Base-by-base conservation (phyloP, 2,797 vertebrate genomes). In the Moxostoma hubbsi region DNA sequence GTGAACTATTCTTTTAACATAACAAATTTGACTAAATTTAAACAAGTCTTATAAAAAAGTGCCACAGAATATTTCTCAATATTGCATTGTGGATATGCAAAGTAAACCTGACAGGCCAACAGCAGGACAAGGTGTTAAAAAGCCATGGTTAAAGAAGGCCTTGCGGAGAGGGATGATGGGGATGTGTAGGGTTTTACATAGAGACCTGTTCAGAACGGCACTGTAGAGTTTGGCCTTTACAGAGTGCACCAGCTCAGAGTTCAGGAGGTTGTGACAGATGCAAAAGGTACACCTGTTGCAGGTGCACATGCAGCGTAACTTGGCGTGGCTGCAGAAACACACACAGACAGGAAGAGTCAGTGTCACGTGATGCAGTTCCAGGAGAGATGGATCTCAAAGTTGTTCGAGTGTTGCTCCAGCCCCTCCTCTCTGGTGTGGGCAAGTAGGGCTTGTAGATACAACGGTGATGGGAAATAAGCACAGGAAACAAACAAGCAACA, bases 271-370 rank as follows among this genome's bases (percentile, higher is more conserved):
- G 94, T 98, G 97, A 98, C 95, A 97, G 95, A 98, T 94, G 96
- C 98, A 99, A 96, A 96, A 98, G 91, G 95, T 96, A 90, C 98
- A 99, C 94, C 96, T 97, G 96, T 97, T 99, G 96, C 96, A 97
- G 95, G 94, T 90, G 88, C 97, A 98, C 95, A 97, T 91, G 94
- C 97, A 98, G 96, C 95, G 96, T 92, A 97, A 96, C 91, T 95
- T 96, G 96, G 92, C 93, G 89, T 98, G 96, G 94, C 98, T 99
- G 97, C 90, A 91, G 93, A 97, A 91, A 98, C 93, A 99, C 93
- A 98, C 94, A 97, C 86, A 91, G 85, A 86, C 83, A 73, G 92
- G 90, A 94, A 95, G 90, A 95, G 89, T 95, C 89, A 94, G 90
- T 91, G 90, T 88, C 68, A 71, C 13, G 51, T 10, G 54, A 79